Evolutionary conservation across 1,140 invertebrate species (phyloP).

Genomic region (Solenopsis fugax): DNA sequence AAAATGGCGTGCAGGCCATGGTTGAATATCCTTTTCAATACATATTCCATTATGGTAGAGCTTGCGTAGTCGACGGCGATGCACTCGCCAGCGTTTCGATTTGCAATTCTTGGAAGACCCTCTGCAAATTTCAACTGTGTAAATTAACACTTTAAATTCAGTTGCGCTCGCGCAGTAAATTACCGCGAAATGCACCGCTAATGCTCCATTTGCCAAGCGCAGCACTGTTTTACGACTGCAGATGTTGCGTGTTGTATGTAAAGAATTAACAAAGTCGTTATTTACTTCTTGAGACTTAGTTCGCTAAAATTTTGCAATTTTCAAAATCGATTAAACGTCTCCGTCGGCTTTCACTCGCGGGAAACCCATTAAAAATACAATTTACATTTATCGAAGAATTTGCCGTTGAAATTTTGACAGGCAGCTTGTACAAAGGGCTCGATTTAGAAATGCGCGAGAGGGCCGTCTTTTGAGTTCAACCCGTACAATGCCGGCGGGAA

Average conservation of each 20-base stretch:
- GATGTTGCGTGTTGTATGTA: conserved; percentile 11
- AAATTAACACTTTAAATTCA: conserved; percentile 57
- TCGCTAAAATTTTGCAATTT: not conserved
- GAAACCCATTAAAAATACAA: not conserved
- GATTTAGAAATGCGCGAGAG: not conserved
- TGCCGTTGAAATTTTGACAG: conserved; percentile 1
- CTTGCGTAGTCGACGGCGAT: not conserved
- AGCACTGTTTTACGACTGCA: conserved; percentile 26
- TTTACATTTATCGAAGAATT: conserved; percentile 19
- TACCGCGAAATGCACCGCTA: conserved; percentile 17
- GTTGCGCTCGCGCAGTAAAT: conserved; percentile 13
- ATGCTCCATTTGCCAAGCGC: conserved; percentile 6
- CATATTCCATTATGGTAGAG: not conserved
- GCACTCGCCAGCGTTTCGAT: not conserved
- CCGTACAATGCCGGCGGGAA: not conserved
- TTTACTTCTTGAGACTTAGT: not conserved
- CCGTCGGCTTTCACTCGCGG: not conserved
- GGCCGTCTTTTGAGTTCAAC: not conserved
- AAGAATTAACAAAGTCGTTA: conserved; percentile 6
- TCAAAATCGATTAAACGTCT: not conserved
- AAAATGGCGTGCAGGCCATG: conserved; percentile 99
- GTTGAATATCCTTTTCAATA: conserved; percentile 98
- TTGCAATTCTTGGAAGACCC: conserved; percentile 15
- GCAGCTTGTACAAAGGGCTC: not conserved
- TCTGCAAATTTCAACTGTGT: conserved; percentile 31